Percentiles rank a stretch among this genome's conserved stretches.
Evolutionary conservation across 2,797 vertebrate species (phyloP).

Genomic region (Holocentrus rufus): DNA sequence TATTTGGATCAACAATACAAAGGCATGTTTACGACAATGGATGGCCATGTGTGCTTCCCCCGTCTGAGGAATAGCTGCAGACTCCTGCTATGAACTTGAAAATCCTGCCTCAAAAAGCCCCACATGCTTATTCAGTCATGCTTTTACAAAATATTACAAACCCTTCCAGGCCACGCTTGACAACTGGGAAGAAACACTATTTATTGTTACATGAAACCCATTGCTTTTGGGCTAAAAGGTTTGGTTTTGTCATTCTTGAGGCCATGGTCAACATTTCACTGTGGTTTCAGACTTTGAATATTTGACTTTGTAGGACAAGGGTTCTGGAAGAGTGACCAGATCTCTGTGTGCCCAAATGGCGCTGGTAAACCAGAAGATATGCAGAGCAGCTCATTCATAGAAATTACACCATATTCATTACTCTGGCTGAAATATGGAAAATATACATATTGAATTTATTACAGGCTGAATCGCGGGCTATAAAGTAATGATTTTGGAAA

Average conservation of each 20-base stretch:
- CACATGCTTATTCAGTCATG: slow-evolving; percentile 78
- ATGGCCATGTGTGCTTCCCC: slow-evolving; percentile 42
- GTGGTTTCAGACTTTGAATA: slow-evolving; percentile 77
- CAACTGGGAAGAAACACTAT: slow-evolving; percentile 79
- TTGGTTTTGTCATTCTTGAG: slow-evolving; percentile 82
- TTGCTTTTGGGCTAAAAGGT: slow-evolving; percentile 81
- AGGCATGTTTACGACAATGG: slow-evolving; percentile 60
- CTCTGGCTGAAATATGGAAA: slow-evolving; percentile 67
- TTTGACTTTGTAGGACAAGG: slow-evolving; percentile 77
- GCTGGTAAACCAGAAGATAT: slow-evolving; percentile 82
- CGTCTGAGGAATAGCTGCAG: slow-evolving; percentile 20
- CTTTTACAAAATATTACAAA: slow-evolving; percentile 80
- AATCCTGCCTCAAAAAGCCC: slow-evolving; percentile 49
- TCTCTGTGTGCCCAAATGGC: slow-evolving; percentile 64
- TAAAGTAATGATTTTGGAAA: slow-evolving; percentile 69
- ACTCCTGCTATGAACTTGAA: slow-evolving; percentile 42
- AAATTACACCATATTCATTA: slow-evolving; percentile 76
- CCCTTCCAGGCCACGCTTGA: slow-evolving; percentile 79
- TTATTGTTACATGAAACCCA: slow-evolving; percentile 85
- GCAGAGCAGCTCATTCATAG: slow-evolving; percentile 79
- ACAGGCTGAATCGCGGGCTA: slow-evolving; percentile 55
- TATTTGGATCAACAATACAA: slow-evolving; percentile 61
- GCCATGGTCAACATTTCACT: slow-evolving; percentile 78
- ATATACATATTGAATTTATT: slow-evolving; percentile 72
- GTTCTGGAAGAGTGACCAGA: slow-evolving; percentile 61